Conservation (phyloP, 2,113 vertebrate species). For the Spea multiplicata region DNA sequence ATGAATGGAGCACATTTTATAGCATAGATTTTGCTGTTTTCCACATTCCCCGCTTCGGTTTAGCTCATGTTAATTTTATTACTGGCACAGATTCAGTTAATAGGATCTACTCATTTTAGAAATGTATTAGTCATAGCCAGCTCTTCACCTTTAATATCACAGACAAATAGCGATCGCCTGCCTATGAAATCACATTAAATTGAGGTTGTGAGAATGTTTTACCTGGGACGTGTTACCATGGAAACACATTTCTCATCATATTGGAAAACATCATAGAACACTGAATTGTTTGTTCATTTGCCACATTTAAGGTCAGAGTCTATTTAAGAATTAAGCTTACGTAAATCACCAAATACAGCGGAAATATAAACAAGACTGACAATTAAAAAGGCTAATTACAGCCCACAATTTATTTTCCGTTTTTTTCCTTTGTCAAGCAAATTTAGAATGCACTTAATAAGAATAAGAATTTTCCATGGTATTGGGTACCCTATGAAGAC, state of each 20-base stretch:
- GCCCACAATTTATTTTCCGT: too few species aligned
- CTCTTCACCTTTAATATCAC: slow-evolving; percentile 6
- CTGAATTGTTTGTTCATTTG: slow-evolving; percentile 31
- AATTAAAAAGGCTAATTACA: too few species aligned
- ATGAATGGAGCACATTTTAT: too few species aligned
- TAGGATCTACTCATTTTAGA: not conserved
- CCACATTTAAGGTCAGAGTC: slow-evolving; percentile 36
- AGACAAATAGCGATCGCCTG: slow-evolving; percentile 23
- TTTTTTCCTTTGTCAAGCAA: too few species aligned
- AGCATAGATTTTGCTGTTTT: not conserved
- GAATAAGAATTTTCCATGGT: too few species aligned
- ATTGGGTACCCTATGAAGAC: too few species aligned
- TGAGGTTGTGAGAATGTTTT: slow-evolving; percentile 28
- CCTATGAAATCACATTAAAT: slow-evolving; percentile 17
- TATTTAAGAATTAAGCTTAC: slow-evolving; percentile 25
- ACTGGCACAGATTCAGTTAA: slow-evolving; percentile 3
- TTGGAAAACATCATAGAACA: slow-evolving; percentile 28
- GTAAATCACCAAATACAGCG: not conserved
- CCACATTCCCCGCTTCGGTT: not conserved
- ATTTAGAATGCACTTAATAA: too few species aligned
- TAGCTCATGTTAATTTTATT: not conserved
- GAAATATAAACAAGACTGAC: too few species aligned
- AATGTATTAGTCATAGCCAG: not conserved
- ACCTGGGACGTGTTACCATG: slow-evolving; percentile 37
- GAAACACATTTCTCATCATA: slow-evolving; percentile 31